Percentiles rank a stretch among this genome's conserved stretches.
Conservation (phyloP, 2,113 vertebrate species). For the Cardinalis cardinalis region DNA sequence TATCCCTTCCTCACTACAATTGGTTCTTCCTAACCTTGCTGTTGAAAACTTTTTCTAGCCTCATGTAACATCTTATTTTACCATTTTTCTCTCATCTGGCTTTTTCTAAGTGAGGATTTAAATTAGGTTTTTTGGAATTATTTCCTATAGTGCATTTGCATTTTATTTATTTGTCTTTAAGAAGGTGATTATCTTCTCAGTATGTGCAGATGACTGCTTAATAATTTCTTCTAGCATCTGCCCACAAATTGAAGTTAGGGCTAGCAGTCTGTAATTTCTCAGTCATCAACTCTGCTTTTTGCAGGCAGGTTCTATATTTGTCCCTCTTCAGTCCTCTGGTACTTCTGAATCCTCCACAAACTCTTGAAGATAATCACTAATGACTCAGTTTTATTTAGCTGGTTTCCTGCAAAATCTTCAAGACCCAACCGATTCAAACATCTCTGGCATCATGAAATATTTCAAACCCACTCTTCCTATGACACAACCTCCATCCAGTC, state of each 20-base stretch:
- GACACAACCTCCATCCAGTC: not conserved
- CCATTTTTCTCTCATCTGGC: not conserved
- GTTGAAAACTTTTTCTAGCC: not conserved
- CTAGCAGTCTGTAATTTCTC: not conserved
- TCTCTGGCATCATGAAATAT: not conserved
- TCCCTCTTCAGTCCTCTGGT: constrained; percentile 3
- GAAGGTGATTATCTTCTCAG: not conserved
- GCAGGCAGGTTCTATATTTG: constrained; percentile 28
- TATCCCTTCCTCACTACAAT: not conserved
- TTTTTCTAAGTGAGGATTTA: not conserved
- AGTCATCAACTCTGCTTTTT: not conserved
- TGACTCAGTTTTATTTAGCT: constrained; percentile 27
- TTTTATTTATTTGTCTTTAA: constrained; percentile 5
- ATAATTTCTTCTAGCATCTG: not conserved
- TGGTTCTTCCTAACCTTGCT: not conserved
- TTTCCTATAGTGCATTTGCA: not conserved
- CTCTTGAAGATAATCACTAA: constrained; percentile 41
- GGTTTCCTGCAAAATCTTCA: constrained; percentile 25
- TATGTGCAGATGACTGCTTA: not conserved
- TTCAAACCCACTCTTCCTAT: constrained; percentile 4
- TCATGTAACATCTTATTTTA: not conserved
- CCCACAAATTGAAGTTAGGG: not conserved
- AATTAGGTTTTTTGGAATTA: not conserved
- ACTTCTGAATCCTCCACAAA: constrained; percentile 25
- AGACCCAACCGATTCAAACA: not conserved